Base-by-base conservation (phyloP, 2,888 invertebrate species). In the Tolmerus cingulatus region DNA sequence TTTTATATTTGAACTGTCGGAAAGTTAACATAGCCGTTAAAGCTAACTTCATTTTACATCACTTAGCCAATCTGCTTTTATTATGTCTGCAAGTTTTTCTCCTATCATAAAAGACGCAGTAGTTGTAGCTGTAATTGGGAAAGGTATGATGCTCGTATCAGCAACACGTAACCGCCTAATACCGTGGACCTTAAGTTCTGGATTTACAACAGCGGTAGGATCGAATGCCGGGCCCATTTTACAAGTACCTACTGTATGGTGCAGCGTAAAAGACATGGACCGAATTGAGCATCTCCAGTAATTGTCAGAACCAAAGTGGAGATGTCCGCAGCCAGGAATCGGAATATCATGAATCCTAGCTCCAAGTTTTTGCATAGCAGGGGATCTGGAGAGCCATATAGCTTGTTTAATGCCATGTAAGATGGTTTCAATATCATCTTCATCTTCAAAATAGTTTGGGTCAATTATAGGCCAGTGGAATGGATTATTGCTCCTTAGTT, bases 391-490 rank as follows among this genome's bases (percentile, higher is more conserved):
- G 30, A 96, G 90, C 87, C 93, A 92, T 88, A 95, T 93, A 3
- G 94, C 91, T 84, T 94, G 93, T 88, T 95, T 95, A 74, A 96
- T 94, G 0, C 95, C 94, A 19, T 94, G 94, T 5, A 95, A 91
- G 79, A 95, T 92, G 0, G 94, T 94, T n/a, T 93, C 93, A 0
- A 95, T 91, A 90, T 97, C 94, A 37, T 94, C 91, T 88, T 94
- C 94, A 90, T 96, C 94, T 0, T 94, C 94, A 88, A 97, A 94
- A 91, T 97, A 97, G 90, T 97, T 96, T 0, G 97, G 96, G 89
- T 96, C 95, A 89, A 98, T 95, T 16, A 95, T 92, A 0, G 98
- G 97, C 89, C 95, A 94, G 51, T 95, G 95, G 74, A 95, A 94
- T 0, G 97, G 97, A 92, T 97, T 95, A n/a, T 92, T 94, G 74